phyloP scores from a whole-genome alignment of 1,140 invertebrate species.

The Lepidurus arcticus region DNA sequence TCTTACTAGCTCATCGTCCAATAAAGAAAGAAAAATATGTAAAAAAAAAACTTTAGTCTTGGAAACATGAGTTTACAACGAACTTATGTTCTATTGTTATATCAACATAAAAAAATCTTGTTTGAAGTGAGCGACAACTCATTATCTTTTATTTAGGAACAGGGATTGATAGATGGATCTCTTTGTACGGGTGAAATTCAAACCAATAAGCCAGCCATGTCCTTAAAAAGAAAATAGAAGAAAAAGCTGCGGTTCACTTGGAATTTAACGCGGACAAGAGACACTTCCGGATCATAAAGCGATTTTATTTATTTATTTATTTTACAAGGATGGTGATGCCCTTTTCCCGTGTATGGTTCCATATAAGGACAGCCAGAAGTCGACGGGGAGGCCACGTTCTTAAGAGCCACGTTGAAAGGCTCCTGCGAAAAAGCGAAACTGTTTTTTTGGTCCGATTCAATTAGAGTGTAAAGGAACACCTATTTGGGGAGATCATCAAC shows the following conservation, averaged over 20 bases:
- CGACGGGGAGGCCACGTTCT: neutral
- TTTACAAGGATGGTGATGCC: neutral
- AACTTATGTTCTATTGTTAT: constrained; percentile 7
- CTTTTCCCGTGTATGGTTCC: neutral
- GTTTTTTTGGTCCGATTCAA: neutral
- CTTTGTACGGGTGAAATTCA: neutral
- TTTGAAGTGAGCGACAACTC: constrained; percentile 9
- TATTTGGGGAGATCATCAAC: neutral
- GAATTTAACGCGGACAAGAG: neutral
- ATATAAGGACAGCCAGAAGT: neutral
- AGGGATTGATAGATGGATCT: neutral
- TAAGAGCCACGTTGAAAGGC: neutral
- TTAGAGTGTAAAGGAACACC: neutral
- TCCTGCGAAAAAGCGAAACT: neutral
- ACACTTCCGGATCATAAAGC: neutral
- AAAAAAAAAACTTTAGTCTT: neutral
- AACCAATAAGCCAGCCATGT: too few species aligned
- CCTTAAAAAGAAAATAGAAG: neutral
- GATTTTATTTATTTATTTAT: too few species aligned
- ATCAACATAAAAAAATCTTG: neutral
- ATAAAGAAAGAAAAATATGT: neutral
- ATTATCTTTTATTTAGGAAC: neutral
- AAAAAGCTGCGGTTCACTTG: neutral
- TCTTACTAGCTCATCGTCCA: neutral
- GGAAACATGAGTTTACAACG: neutral